Base-by-base conservation (phyloP, 2,797 vertebrate genomes). In the Pelobates cultripes region DNA sequence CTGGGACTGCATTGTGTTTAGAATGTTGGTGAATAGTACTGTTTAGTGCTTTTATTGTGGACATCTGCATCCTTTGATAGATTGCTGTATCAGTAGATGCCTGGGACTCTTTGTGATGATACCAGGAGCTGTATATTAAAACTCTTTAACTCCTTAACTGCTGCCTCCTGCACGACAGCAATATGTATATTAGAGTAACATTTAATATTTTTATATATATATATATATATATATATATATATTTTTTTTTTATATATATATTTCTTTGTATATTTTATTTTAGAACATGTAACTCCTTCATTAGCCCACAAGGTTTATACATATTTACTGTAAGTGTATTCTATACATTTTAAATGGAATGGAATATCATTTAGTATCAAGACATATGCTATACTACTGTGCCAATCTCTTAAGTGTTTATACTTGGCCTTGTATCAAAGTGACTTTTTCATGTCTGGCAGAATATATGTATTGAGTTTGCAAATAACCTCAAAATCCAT, bases 401-500 rank as follows among this genome's bases (percentile, higher is more conserved):
- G 77, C 77, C 77, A 79, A 75, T 71, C 60, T 66, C 45, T 44
- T 42, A 67, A 77, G 70, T 78, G 61, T 69, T 79, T 79, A 76
- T 45, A 66, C 42, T 55, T 72, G 73, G 72, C 67, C 47, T 4
- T 42, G n/a, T 67, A 76, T 84, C 72, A 75, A 60, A 79, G 69
- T 70, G 66, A 70, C 60, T 7, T 57, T 57, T 12, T 63, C 44
- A 47, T 17, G 66, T 53, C 45, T 75, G 72, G 57, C 67, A 79
- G 77, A 55, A 53, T 84, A 55, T 47, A 51, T 79, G 47, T 66
- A 44, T 67, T 66, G 57, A 68, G 72, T 75, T 76, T 63, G 71
- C 69, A 76, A 84, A 79, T 84, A 43, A 71, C 68, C 67, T 71
- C 72, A 76, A 71, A 71, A 75, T 10, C 77, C 67, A 79, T 71